Evolutionary conservation across 2,113 vertebrate species (phyloP).

Genomic region (Macrotis lagotis): DNA sequence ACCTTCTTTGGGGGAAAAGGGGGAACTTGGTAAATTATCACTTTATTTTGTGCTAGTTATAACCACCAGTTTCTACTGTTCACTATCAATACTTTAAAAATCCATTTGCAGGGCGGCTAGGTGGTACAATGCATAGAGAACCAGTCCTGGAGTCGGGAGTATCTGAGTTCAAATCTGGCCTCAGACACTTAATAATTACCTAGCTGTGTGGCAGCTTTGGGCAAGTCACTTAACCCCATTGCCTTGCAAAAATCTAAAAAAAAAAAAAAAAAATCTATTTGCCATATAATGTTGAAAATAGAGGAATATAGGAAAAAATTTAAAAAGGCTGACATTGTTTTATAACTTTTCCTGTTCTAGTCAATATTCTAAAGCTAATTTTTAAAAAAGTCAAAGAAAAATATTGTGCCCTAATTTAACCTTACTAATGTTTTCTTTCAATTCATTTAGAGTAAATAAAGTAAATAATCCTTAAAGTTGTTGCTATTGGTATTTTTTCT

Average conservation of each 20-base stretch:
- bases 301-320: neutral
- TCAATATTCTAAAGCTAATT: neutral
- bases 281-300: neutral
- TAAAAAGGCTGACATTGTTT: neutral
- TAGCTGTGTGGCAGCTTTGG: too few species aligned
- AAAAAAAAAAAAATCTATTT: neutral
- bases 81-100: neutral
- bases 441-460: neutral
- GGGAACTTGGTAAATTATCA: neutral
- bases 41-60: neutral
- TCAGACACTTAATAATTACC: too few species aligned
- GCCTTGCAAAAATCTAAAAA: too few species aligned
- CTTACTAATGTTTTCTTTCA: neutral
- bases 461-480: neutral
- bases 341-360: neutral
- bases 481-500: too few species aligned
- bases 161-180: too few species aligned
- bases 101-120: too few species aligned
- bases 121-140: too few species aligned
- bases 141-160: too few species aligned
- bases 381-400: neutral
- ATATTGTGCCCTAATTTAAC: neutral
- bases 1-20: neutral
- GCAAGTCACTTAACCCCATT: too few species aligned
- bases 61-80: neutral